Base-by-base conservation (phyloP, 2,113 vertebrate species). In the Marmota monax region DNA sequence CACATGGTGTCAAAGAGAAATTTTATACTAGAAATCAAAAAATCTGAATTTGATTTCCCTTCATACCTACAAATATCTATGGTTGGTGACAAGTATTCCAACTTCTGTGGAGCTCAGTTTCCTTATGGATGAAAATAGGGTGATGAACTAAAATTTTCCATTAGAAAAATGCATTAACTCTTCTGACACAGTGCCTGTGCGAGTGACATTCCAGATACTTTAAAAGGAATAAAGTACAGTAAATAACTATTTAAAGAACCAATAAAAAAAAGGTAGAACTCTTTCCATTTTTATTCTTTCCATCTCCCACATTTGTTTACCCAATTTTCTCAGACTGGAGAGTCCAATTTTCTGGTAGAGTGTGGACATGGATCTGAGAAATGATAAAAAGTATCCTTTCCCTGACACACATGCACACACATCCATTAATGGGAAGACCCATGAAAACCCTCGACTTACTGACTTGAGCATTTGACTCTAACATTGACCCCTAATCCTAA, bases 161-260 rank as follows among this genome's bases (percentile, higher is more conserved):
- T 39, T 91, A 83, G 37, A 88, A 88, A 88, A 85, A 79, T 29
- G 3, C 8, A 61, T 84, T 74, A 74, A 53, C 61, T 97, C 8
- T 79, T 90, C 23, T 69, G 39, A 80, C 1, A 58, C 4, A 22
- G 13, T 73, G 11, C 7, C 34, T 78, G 4, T 73, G 18, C 6
- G 16, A 34, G 9, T 82, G 27, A 76, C 25, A 42, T 5, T n/a
- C 67, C 20, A 80, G 65, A 11, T 10, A 80, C 8, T 72, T 90
- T 16, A 56, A 70, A 76, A 79, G 9, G 12, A 73, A 37, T 69
- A 69, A 85, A 6, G 11, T 67, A 2, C 39, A 63, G 13, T 39
- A 79, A 67, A 51, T 63, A 13, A 20, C n/a, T 63, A 84, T 37
- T 70, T 84, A 86, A 65, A 87, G 4, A 2, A 58, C 56, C 56